A percentile compares a stretch with the other conserved stretches of the same genome.
Conservation (phyloP, 1,140 invertebrate species). For the Zaprionus inermis region DNA sequence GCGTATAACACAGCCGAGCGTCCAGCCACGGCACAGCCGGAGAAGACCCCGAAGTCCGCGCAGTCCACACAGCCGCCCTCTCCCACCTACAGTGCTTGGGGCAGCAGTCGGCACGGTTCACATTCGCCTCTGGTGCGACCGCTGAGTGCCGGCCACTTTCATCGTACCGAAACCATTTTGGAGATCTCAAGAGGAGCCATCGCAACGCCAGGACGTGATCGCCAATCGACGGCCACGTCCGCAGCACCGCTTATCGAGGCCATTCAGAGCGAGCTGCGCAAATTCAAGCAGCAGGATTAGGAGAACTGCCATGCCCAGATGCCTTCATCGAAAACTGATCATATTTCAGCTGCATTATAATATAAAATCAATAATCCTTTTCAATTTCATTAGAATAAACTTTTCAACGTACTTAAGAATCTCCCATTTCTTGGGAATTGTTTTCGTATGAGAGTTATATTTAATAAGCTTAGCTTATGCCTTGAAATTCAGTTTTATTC, state of each 20-base stretch:
- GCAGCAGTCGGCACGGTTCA: conserved; percentile 69
- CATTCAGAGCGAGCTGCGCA: conserved; percentile 87
- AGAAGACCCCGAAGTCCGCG: conserved; percentile 72
- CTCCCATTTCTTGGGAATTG: neutral
- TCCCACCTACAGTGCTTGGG: conserved; percentile 78
- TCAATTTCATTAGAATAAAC: conserved; percentile 43
- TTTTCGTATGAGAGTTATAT: neutral
- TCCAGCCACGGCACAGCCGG: conserved; percentile 79
- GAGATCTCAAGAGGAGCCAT: conserved; percentile 69
- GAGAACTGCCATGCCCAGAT: neutral
- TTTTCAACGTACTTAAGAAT: conserved; percentile 18
- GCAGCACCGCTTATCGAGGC: conserved; percentile 87
- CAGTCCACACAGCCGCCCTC: conserved; percentile 80
- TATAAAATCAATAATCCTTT: conserved; percentile 22
- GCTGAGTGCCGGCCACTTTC: conserved; percentile 87
- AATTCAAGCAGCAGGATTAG: conserved; percentile 82
- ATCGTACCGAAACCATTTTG: conserved; percentile 84
- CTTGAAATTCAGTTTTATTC: conserved; percentile 26
- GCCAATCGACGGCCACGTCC: conserved; percentile 74
- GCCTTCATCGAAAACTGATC: neutral
- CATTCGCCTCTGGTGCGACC: conserved; percentile 83
- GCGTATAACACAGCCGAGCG: conserved; percentile 56
- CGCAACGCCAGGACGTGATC: conserved; percentile 25
- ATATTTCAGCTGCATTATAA: conserved; percentile 1
- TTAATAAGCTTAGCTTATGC: neutral